These are phyloP conservation scores for Perithous albicinctus DNA, from an alignment of 2,888 invertebrate genomes.

Conservation along the genomic window DNA sequence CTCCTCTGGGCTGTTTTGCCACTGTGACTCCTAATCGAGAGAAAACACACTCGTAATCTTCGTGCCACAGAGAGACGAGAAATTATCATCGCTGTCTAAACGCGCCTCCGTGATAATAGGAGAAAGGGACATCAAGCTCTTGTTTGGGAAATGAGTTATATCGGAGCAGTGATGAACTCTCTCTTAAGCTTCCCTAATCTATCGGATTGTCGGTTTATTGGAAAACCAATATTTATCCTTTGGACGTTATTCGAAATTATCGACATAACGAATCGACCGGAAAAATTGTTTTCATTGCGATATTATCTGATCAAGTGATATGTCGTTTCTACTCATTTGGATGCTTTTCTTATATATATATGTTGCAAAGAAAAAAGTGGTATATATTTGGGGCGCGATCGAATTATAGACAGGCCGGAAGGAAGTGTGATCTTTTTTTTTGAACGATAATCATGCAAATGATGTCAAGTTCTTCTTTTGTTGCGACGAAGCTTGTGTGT, in stretches of 20 bases:
- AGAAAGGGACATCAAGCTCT: constrained; percentile 1
- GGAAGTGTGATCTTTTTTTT: neutral
- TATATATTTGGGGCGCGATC: neutral
- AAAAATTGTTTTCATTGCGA: neutral
- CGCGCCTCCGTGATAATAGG: neutral
- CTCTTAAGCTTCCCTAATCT: neutral
- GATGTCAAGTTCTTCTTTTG: constrained; percentile 1
- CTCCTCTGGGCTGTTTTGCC: neutral
- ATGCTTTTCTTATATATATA: neutral
- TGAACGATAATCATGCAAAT: constrained; percentile 16
- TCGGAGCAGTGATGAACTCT: neutral
- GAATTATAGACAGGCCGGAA: constrained; percentile 7
- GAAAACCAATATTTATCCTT: neutral
- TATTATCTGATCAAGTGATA: neutral
- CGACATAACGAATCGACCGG: neutral
- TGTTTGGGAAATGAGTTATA: constrained; percentile 18
- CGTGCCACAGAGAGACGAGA: neutral
- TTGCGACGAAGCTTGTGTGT: constrained; percentile 8
- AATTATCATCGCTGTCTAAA: constrained; percentile 1
- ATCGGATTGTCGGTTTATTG: neutral
- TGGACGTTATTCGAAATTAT: neutral
- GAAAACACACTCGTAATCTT: constrained; percentile 34
- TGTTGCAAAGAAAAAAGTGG: no score
- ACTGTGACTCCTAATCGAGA: neutral
- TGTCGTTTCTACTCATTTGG: neutral